A percentile compares a stretch with the other conserved stretches of the same genome.
phyloP scores from a whole-genome alignment of 2,888 invertebrate species.

The Neoaliturus tenellus region DNA sequence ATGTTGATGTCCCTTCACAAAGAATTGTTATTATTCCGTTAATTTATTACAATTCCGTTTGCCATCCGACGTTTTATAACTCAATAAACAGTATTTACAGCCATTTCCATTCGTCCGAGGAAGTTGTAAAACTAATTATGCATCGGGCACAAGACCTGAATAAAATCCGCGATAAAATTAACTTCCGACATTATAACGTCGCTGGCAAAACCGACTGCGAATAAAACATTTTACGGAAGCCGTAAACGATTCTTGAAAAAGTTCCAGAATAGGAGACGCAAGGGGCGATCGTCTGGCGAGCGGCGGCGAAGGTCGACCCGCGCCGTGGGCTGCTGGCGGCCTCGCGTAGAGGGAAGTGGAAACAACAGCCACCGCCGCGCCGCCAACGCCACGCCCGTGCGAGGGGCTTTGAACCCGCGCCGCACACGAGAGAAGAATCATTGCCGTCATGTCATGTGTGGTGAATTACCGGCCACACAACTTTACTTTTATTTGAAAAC shows the following conservation, averaged over 20 bases:
- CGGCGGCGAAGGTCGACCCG: background rate
- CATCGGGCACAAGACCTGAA: slow-evolving; percentile 6
- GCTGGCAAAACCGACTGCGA: background rate
- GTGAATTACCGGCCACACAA: no score
- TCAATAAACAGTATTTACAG: background rate
- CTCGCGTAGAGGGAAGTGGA: background rate
- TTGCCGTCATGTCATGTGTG: no score
- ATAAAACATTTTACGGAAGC: background rate
- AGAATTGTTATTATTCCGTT: no score
- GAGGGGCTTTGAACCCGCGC: background rate
- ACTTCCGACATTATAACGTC: background rate
- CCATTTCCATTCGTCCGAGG: background rate
- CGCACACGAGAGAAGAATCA: background rate
- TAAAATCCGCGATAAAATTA: background rate
- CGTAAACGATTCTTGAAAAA: slow-evolving; percentile 21
- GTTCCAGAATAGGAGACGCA: slow-evolving; percentile 19
- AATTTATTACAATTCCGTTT: no score
- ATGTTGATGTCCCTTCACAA: no score
- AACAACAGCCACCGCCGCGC: background rate
- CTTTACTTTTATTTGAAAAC: no score
- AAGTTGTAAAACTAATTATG: slow-evolving; percentile 13
- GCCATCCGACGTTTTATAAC: slow-evolving; percentile 6
- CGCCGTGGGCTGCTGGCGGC: slow-evolving; percentile 33
- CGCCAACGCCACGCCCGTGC: background rate
- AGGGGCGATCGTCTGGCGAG: background rate